Base-by-base conservation (phyloP, 2,888 invertebrate genomes). In the Frankliniella intonsa region DNA sequence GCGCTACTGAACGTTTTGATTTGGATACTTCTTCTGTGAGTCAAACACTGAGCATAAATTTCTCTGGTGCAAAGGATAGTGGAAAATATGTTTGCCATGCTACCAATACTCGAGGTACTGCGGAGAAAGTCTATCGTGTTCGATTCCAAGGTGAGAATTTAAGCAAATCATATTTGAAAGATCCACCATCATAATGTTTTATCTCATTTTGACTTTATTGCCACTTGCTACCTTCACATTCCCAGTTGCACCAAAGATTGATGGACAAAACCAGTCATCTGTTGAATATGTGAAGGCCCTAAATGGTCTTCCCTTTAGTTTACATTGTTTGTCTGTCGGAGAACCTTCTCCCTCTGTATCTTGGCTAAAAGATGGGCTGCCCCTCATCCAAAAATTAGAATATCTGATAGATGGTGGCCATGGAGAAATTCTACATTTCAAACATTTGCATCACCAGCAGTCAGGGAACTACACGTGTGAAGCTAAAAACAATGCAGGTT, bases 31-130 rank as follows among this genome's bases (percentile, higher is more conserved):
- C 65, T n/a, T 81, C 27, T 82, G 22, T 82, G n/a, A 25, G n/a
- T 81, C 80, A 49, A 27, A 50, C 38, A 3, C 69, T 82, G 82
- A 79, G 49, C 81, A 80, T 83, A 17, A 80, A 69, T 80, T 81
- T 80, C 50, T 79, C 80, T 25, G 81, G 80, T 50, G n/a, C 65
- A 50, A 38, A 80, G 49, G 88, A 91, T 22, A 89, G 88, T 80
- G 92, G 92, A 0, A 85, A 89, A 38, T 92, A 90, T 86, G 90
- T 89, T 0, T 93, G 93, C 84, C 88, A 89, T 19, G 92, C 92
- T 0, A 86, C 86, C n/a, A 93, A 92, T 86, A 87, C 87, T 80
- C 92, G 91, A 0, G 93, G 93, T 0, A 87, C 87, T 0, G 87
- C 90, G 0, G 88, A 89, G 83, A 88, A 90, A 22, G 87, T 87